phyloP scores from a whole-genome alignment of 2,888 invertebrate genomes.

The Eilema depressum region DNA sequence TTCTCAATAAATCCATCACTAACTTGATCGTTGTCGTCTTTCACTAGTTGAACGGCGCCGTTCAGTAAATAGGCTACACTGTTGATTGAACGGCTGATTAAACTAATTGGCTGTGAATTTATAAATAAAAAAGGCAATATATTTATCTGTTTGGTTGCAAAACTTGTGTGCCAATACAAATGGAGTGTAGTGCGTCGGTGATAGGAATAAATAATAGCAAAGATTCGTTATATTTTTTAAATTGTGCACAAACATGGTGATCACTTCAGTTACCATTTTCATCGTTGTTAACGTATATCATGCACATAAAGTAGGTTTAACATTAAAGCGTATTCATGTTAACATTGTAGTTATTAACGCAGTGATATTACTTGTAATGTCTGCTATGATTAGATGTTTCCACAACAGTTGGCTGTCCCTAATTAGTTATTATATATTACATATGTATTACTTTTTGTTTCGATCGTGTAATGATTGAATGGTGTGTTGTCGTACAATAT shows the following conservation, averaged over 20 bases:
- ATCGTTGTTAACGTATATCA: slow-evolving; percentile 57
- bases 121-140: slow-evolving; percentile 13
- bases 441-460: slow-evolving; percentile 38
- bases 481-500: slow-evolving; percentile 40
- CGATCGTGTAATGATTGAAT: slow-evolving; percentile 39
- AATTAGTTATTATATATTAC: slow-evolving; percentile 45
- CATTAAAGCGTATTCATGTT: slow-evolving; percentile 60
- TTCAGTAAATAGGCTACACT: no score
- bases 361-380: slow-evolving; percentile 79
- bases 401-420: slow-evolving; percentile 47
- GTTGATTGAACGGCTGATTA: no score
- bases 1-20: no score
- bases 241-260: slow-evolving; percentile 49
- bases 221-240: slow-evolving; percentile 24
- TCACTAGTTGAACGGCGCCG: no score
- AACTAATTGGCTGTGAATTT: no score
- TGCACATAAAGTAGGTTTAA: slow-evolving; percentile 56
- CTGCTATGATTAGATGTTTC: slow-evolving; percentile 47
- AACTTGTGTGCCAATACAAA: slow-evolving; percentile 44
- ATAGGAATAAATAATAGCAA: slow-evolving; percentile 17
- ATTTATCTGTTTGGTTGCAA: slow-evolving; percentile 29
- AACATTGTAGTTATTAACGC: slow-evolving; percentile 61
- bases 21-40: no score
- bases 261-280: slow-evolving; percentile 76
- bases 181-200: slow-evolving; percentile 8